phyloP scores from a whole-genome alignment of 2,888 invertebrate species.

The Biston betularia region DNA sequence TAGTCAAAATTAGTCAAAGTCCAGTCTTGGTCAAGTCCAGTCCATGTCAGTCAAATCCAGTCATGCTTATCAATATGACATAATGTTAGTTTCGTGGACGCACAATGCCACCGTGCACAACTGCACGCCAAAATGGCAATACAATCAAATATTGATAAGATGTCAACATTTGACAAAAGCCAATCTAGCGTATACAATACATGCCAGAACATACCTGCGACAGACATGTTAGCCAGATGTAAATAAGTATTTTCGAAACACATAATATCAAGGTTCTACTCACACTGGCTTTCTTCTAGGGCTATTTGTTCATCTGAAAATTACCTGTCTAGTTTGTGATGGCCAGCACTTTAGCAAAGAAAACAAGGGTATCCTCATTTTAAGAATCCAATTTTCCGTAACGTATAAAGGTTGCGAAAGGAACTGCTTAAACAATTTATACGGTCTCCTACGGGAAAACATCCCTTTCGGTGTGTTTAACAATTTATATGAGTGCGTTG shows the following conservation, averaged over 20 bases:
- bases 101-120: too few species aligned
- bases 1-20: too few species aligned
- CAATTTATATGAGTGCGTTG: slow-evolving; percentile 57
- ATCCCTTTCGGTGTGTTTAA: slow-evolving; percentile 62
- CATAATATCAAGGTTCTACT: background rate
- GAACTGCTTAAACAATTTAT: slow-evolving; percentile 60
- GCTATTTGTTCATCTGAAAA: slow-evolving; percentile 25
- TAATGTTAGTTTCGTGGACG: too few species aligned
- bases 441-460: slow-evolving; percentile 55
- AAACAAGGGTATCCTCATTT: slow-evolving; percentile 39
- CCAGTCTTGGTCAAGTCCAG: too few species aligned
- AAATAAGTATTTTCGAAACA: background rate
- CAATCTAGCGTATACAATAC: too few species aligned
- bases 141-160: too few species aligned
- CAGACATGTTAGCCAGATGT: too few species aligned
- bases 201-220: too few species aligned
- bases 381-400: slow-evolving; percentile 54
- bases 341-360: slow-evolving; percentile 38
- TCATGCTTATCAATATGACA: too few species aligned
- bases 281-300: slow-evolving; percentile 1
- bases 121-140: too few species aligned
- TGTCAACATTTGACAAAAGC: too few species aligned
- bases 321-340: slow-evolving; percentile 29
- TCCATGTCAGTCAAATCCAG: too few species aligned
- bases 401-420: slow-evolving; percentile 55